These are phyloP conservation scores for Nesoenas mayeri DNA, from an alignment of 2,113 vertebrate species.

Conservation along the genomic window DNA sequence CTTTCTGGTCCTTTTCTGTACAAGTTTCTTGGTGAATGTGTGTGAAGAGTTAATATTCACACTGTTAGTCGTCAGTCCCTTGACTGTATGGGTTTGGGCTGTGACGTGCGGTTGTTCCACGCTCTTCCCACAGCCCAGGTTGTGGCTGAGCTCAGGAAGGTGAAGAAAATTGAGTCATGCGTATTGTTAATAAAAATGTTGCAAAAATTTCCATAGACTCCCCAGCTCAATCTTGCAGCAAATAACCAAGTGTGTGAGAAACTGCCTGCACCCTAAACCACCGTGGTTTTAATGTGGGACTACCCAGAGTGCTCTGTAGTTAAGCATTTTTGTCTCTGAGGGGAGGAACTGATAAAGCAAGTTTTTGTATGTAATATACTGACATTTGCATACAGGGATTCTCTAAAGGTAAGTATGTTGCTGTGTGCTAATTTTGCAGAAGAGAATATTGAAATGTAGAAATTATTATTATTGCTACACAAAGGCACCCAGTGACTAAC, in stretches of 20 bases:
- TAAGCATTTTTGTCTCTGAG: background rate
- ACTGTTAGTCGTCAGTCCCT: background rate
- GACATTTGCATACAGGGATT: background rate
- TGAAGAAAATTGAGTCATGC: conserved; percentile 13
- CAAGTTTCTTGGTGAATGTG: background rate
- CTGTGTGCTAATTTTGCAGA: background rate
- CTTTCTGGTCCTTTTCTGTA: background rate
- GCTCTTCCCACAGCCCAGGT: background rate
- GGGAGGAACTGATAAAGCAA: background rate
- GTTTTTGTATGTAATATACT: background rate
- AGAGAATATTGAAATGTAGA: background rate
- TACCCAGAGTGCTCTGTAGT: background rate
- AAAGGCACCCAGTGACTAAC: background rate
- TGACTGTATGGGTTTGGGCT: background rate
- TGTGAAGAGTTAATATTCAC: background rate
- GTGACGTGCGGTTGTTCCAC: background rate
- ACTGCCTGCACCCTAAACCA: background rate
- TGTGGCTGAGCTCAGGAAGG: background rate
- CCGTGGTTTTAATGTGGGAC: background rate
- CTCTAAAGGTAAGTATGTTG: background rate
- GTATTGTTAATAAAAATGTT: background rate
- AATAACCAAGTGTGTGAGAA: background rate
- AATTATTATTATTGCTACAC: background rate
- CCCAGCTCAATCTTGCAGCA: background rate
- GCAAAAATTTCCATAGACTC: conserved; percentile 24